Base-by-base conservation (phyloP, 2,113 vertebrate species). In the Charina bottae region DNA sequence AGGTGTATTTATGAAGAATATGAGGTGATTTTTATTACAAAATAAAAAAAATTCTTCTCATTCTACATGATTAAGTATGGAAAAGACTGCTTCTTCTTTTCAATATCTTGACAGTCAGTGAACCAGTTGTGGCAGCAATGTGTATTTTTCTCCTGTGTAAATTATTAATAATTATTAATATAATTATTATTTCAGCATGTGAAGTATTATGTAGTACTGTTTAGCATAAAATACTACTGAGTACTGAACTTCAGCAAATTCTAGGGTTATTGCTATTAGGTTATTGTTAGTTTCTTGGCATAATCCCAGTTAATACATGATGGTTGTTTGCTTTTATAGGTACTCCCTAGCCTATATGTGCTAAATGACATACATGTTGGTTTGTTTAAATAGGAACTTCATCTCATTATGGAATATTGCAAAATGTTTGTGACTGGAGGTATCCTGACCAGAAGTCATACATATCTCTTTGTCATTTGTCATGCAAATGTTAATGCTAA, bases 161-260 rank as follows among this genome's bases (percentile, higher is more conserved):
- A 90, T 90, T 49, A 49, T 49, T 24, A 49, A 85, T 85, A 28
- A 13, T n/a, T 59, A 53, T 1, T 33, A 59, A 60, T 90, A 85
- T 85, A 28, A 13, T n/a, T 59, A 53, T 1, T 33, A 59, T 84
- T 90, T 90, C 56, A 90, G 55, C 60, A 28, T 85, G 24, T 85
- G 21, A 91, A 86, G n/a, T 37, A 55, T 60, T 46, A 91, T 28
- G n/a, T 37, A 85, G 83, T 37, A 91, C 84, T 68, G 54, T 37
- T 60, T 33, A 26, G 59, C 21, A 64, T 55, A 68, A 86, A 37
- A 91, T 68, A 68, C 23, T 8, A 62, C 90, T 85, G 78, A 85
- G 26, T 90, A 42, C 85, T 90, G 85, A 85, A 54, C 58, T 90
- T 55, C 26, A 68, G n/a, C n/a, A 72, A 28, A 42, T 55, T 87